Evolutionary conservation across 2,797 vertebrate genomes (phyloP).

Genomic region (Perodicticus potto): DNA sequence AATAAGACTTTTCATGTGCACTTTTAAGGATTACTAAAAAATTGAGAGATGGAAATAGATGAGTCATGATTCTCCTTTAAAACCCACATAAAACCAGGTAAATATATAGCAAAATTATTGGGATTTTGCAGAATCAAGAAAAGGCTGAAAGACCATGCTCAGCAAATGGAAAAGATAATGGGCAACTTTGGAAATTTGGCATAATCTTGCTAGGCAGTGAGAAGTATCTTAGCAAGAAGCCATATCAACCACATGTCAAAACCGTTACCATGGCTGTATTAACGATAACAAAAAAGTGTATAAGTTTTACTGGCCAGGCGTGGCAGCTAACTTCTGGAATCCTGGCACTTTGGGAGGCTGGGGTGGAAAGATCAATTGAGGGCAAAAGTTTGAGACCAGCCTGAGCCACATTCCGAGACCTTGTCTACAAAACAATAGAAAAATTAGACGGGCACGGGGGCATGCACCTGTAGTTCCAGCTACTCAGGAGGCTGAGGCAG

Average conservation of each 20-base stretch:
- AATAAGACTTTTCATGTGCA: background rate
- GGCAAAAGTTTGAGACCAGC: too few species aligned
- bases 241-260: background rate
- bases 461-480: background rate
- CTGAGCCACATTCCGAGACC: too few species aligned
- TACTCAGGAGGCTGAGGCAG: background rate
- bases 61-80: background rate
- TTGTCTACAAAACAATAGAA: too few species aligned
- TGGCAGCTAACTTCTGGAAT: too few species aligned
- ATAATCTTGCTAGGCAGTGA: background rate
- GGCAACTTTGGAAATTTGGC: background rate
- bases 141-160: background rate
- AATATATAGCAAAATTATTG: constrained; percentile 4
- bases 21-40: background rate
- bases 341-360: too few species aligned
- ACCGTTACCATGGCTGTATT: background rate
- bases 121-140: background rate
- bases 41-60: background rate
- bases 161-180: background rate
- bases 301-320: background rate
- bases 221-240: background rate
- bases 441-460: too few species aligned
- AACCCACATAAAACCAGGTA: background rate
- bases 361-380: too few species aligned
- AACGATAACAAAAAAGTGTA: background rate